Base-by-base conservation (phyloP, 2,797 vertebrate genomes). In the Harpagifer antarcticus region DNA sequence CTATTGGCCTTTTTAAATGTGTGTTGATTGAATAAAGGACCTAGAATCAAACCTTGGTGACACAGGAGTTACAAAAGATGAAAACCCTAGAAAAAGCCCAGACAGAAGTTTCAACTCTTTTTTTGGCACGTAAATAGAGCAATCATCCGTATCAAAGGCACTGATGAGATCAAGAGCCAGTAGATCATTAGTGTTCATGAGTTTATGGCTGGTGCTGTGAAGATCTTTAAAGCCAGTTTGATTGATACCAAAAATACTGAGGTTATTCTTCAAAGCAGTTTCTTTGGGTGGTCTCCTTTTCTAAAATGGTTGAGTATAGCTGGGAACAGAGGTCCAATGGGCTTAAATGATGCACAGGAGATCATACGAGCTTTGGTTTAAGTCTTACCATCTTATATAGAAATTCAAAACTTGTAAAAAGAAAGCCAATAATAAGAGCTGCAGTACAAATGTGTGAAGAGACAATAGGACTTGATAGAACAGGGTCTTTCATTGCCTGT, bases 401-500 rank as follows among this genome's bases (percentile, higher is more conserved):
- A 57, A 67, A 59, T 17, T 45, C 8, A 67, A 52, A 48, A 61
- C 33, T 37, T 37, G 8, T 44, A 17, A 23, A 44, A n/a, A 9
- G 2, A 44, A 44, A 37, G 1, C 10, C 19, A 10, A 42, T 48
- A 55, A 52, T 60, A 17, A 48, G 9, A 67, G 9, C 50, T n/a
- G 1, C 42, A 13, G n/a, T 9, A 9, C 8, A 54, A 53, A 56
- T 57, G 13, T 2, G 5, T 3, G 12, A 57, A 3, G 1, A 53
- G 47, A 43, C 20, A 19, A 17, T 37, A 61, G 9, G 20, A 5
- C 49, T 55, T 0, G 3, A 59, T 54, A 19, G 45, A 20, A 60
- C 37, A n/a, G 16, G 3, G 23, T 80, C 74, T 84, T 83, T 87
- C 80, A 90, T 72, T 70, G 72, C 68, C 70, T 52, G 81, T 85